Conservation (phyloP, 1,140 invertebrate species). For the Lepidurus packardi region DNA sequence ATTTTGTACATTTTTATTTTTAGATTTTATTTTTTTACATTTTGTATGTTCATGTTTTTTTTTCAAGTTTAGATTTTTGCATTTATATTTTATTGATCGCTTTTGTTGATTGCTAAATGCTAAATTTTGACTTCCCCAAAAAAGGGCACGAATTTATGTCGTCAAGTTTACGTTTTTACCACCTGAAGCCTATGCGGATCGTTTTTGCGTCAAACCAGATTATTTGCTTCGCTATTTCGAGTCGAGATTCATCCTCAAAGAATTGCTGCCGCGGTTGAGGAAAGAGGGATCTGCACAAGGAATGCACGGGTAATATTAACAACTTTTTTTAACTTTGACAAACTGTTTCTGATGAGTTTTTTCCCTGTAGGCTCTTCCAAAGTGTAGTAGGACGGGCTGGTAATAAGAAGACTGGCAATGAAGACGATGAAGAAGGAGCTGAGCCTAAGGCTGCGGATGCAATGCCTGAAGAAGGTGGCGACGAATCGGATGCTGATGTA, state of each 20-base stretch:
- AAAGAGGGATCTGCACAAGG: conserved; percentile 28
- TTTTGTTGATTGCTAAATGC: too few relatives aligned
- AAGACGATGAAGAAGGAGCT: conserved; percentile 45
- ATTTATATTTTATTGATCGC: too few relatives aligned
- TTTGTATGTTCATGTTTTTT: too few relatives aligned
- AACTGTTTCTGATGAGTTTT: not conserved
- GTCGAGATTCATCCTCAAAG: conserved; percentile 42
- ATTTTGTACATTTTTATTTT: too few relatives aligned
- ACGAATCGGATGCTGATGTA: conserved; percentile 39
- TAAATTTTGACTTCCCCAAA: conserved; percentile 35
- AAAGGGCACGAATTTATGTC: conserved; percentile 31
- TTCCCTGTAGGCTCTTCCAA: conserved; percentile 25
- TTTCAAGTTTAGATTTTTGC: too few relatives aligned
- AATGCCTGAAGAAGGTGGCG: conserved; percentile 64
- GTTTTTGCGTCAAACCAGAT: conserved; percentile 62
- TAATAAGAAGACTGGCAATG: conserved; percentile 41
- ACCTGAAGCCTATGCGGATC: conserved; percentile 60
- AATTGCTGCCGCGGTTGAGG: conserved; percentile 30
- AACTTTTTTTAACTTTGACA: not conserved
- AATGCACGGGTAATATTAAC: conserved; percentile 28
- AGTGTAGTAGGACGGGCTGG: conserved; percentile 43
- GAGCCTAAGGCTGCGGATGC: conserved; percentile 47
- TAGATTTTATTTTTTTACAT: too few relatives aligned
- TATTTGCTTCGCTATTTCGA: conserved; percentile 53
- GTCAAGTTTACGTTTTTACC: conserved; percentile 66